These are phyloP conservation scores for Noturus placidus DNA, from an alignment of 2,113 vertebrate species.

Conservation along the genomic window DNA sequence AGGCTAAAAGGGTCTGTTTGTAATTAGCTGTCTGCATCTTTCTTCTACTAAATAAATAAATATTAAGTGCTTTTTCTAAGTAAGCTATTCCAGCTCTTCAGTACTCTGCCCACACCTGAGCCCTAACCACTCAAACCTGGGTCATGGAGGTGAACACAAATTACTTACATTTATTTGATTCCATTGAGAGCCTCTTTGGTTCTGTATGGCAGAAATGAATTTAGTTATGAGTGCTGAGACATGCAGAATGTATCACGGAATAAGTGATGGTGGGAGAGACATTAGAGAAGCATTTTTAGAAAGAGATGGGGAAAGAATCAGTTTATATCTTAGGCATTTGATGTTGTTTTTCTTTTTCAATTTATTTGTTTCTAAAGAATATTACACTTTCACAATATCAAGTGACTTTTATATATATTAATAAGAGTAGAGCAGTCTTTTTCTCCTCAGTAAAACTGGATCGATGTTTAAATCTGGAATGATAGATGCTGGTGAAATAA, in stretches of 20 bases:
- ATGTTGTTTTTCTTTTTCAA: no score
- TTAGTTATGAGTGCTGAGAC: constrained; percentile 40
- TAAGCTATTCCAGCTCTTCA: constrained; percentile 7
- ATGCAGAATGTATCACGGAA: constrained; percentile 21
- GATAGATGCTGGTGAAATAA: not conserved
- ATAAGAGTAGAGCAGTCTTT: not conserved
- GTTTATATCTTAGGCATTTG: no score
- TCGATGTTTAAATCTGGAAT: not conserved
- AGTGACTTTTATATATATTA: not conserved
- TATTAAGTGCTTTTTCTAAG: constrained; percentile 29
- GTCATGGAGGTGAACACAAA: constrained; percentile 27
- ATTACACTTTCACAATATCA: not conserved
- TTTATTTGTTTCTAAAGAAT: not conserved
- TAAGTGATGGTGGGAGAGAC: not conserved
- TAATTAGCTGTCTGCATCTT: constrained; percentile 12
- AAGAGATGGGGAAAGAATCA: not conserved
- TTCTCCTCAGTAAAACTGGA: no score
- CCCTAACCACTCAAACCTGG: constrained; percentile 35
- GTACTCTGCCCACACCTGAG: constrained; percentile 38
- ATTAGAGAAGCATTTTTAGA: not conserved
- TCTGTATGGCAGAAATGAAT: constrained; percentile 34
- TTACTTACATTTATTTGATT: constrained; percentile 47
- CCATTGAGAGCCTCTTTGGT: constrained; percentile 46
- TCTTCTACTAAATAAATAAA: constrained; percentile 30
- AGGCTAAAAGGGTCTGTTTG: constrained; percentile 19